These are phyloP conservation scores for Poecilus cupreus DNA, from an alignment of 2,888 invertebrate genomes.

Conservation along the genomic window DNA sequence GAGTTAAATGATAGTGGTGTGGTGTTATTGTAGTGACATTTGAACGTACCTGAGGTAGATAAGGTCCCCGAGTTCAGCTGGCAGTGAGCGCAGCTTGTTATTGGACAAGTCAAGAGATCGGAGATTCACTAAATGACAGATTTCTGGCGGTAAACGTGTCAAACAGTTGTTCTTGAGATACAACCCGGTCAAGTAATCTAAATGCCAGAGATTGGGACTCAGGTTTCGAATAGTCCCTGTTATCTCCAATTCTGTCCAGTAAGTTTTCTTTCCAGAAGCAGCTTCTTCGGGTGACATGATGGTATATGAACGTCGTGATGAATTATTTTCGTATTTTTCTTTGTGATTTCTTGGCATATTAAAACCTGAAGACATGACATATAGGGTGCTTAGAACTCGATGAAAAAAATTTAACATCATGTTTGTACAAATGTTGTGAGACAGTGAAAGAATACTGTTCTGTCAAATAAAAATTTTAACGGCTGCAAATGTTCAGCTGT, in stretches of 20 bases:
- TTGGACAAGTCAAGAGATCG: slow-evolving; percentile 93
- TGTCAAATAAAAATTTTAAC: slow-evolving; percentile 32
- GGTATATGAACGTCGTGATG: slow-evolving; percentile 88
- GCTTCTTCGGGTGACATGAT: slow-evolving; percentile 95
- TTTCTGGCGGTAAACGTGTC: slow-evolving; percentile 92
- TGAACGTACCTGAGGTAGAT: slow-evolving; percentile 88
- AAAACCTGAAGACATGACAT: slow-evolving; percentile 69
- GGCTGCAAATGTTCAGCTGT: slow-evolving; percentile 16
- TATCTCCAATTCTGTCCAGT: slow-evolving; percentile 86
- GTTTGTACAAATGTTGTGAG: slow-evolving; percentile 6
- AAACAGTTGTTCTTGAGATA: slow-evolving; percentile 97
- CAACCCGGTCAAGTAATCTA: slow-evolving; percentile 93
- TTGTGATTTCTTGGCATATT: slow-evolving; percentile 79
- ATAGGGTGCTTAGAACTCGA: slow-evolving; percentile 30
- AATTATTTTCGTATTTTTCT: slow-evolving; percentile 91
- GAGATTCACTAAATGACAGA: slow-evolving; percentile 88
- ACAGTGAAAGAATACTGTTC: slow-evolving; percentile 34
- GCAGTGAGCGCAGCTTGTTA: slow-evolving; percentile 95
- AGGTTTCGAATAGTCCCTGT: slow-evolving; percentile 96
- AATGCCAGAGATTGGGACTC: slow-evolving; percentile 92
- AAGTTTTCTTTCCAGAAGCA: slow-evolving; percentile 93
- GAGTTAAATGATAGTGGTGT: neutral
- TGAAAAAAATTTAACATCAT: slow-evolving; percentile 29
- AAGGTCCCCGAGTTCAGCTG: slow-evolving; percentile 97
- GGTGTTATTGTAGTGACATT: neutral